Conservation (phyloP, 2,797 vertebrate species). For the Eulemur mongoz region DNA sequence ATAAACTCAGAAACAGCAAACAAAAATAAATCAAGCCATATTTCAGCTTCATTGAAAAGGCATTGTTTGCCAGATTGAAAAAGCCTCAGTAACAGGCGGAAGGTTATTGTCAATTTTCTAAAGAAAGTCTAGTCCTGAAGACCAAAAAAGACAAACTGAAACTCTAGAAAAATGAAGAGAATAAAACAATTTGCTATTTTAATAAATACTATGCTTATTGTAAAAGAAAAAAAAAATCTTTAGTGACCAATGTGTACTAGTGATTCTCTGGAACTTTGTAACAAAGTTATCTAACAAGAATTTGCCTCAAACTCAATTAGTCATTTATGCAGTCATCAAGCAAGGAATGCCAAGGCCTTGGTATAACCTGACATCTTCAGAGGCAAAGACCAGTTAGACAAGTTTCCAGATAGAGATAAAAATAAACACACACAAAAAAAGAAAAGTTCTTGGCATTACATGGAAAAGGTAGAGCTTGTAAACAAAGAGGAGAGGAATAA, state of each 20-base stretch:
- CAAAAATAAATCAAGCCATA: conserved; percentile 60
- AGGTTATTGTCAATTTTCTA: background rate
- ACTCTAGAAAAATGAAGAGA: background rate
- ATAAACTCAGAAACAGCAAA: conserved; percentile 47
- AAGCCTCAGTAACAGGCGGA: background rate
- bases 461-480: background rate
- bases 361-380: conserved; percentile 55
- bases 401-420: conserved; percentile 75
- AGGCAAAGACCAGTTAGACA: conserved; percentile 74
- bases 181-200: background rate
- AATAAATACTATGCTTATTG: background rate
- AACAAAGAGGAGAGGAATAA: background rate
- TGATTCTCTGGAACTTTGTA: background rate
- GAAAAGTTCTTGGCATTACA: background rate
- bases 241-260: conserved; percentile 13
- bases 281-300: conserved; percentile 70
- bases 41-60: conserved; percentile 34
- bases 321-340: conserved; percentile 67
- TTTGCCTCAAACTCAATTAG: conserved; percentile 57
- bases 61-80: background rate
- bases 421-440: conserved; percentile 32
- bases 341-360: conserved; percentile 54
- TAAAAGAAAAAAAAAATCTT: background rate
- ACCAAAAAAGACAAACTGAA: conserved; percentile 35
- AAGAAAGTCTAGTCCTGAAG: background rate